phyloP scores from a whole-genome alignment of 1,140 invertebrate genomes.

The Drosophila sechellia region DNA sequence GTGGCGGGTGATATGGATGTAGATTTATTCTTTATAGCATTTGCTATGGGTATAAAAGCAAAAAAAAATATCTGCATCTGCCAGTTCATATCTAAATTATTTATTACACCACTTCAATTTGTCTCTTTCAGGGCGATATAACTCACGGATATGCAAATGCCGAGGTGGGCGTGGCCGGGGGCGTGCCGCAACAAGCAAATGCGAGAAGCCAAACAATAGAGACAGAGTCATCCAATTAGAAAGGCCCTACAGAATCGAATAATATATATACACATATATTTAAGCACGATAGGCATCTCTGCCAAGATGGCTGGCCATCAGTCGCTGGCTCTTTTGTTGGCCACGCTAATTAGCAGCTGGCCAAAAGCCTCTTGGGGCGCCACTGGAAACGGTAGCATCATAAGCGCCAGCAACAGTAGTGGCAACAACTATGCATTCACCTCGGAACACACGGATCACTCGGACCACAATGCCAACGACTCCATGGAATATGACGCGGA shows the following conservation, averaged over 20 bases:
- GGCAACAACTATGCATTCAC: conserved; percentile 7
- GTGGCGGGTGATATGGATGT: conserved; percentile 7
- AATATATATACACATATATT: not conserved
- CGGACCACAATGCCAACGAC: conserved; percentile 31
- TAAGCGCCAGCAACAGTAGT: conserved; percentile 9
- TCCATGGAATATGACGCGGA: conserved; percentile 40
- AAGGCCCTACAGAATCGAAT: not conserved
- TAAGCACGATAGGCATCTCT: not conserved
- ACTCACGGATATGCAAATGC: conserved; percentile 36
- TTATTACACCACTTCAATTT: conserved; percentile 47
- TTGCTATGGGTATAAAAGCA: too few species aligned
- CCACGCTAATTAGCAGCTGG: conserved; percentile 33
- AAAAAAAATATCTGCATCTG: conserved; percentile 29
- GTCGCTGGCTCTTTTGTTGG: conserved; percentile 70
- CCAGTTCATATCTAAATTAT: conserved; percentile 39
- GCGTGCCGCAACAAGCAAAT: conserved; percentile 8
- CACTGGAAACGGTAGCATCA: conserved; percentile 5
- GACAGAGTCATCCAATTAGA: conserved; percentile 16
- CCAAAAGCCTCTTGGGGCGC: conserved; percentile 22
- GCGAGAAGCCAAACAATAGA: not conserved
- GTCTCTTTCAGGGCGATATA: conserved; percentile 41
- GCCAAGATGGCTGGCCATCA: conserved; percentile 64
- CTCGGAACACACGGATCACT: conserved; percentile 4
- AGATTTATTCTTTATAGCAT: conserved; percentile 16
- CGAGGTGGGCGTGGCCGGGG: conserved; percentile 27